Conservation (phyloP, 2,888 invertebrate species). For the Eupithecia subumbrata region DNA sequence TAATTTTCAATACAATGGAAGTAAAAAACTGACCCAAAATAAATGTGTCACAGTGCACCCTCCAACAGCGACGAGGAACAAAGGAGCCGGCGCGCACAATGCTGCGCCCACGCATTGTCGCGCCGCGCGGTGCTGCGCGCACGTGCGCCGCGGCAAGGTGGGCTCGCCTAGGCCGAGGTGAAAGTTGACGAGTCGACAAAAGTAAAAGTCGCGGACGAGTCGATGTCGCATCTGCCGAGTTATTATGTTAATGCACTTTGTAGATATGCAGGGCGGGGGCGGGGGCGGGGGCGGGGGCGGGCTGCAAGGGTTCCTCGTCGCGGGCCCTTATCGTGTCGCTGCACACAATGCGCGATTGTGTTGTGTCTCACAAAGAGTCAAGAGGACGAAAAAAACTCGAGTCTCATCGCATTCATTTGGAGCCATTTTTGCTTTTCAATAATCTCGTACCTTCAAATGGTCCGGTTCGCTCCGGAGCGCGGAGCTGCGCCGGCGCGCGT, state of each 20-base stretch:
- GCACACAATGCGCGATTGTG: conserved; percentile 68
- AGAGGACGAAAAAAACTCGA: conserved; percentile 65
- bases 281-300: conserved; percentile 59
- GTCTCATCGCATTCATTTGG: conserved; percentile 63
- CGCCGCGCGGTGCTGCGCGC: conserved; percentile 43
- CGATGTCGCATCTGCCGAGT: conserved; percentile 67
- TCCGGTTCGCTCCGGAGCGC: conserved; percentile 21
- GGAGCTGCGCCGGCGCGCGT: background rate
- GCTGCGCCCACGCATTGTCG: conserved; percentile 64
- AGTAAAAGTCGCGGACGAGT: conserved; percentile 74
- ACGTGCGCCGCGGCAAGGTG: conserved; percentile 61
- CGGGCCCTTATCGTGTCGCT: conserved; percentile 62
- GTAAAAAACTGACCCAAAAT: conserved; percentile 80
- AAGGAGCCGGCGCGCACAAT: conserved; percentile 67
- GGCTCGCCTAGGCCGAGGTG: conserved; percentile 78
- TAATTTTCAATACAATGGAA: conserved; percentile 82
- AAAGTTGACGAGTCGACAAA: conserved; percentile 79
- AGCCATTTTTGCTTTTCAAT: conserved; percentile 66
- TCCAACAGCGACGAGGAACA: conserved; percentile 73
- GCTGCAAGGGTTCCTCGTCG: conserved; percentile 55
- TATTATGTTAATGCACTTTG: conserved; percentile 70
- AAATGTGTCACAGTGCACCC: conserved; percentile 84
- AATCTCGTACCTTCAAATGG: conserved; percentile 74
- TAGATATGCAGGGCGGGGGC: conserved; percentile 57
- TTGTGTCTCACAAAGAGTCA: conserved; percentile 64